Evolutionary conservation across 2,113 vertebrate species (phyloP), one percentile per base, ranked within the genome.

Genomic region (Prunella fulvescens): DNA sequence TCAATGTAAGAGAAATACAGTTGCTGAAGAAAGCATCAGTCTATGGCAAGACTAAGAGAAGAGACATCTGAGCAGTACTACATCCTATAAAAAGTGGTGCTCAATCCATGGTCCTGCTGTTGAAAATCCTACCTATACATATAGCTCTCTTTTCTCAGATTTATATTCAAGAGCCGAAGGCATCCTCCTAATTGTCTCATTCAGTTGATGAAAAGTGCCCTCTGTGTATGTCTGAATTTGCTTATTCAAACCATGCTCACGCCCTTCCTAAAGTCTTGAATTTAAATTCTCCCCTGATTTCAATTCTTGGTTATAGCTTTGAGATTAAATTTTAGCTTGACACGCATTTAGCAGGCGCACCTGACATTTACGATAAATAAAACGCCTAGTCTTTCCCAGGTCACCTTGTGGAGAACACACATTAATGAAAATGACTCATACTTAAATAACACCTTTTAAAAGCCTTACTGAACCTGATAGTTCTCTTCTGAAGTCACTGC

Each of bases 311-410:
- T 64, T 95, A 93, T 76, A 85, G 19, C 37, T 81, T 45, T 85
- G 86, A 93, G 57, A 71, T 87, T 87, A 92, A 82, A 84, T 79
- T 92, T 54, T 57, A 72, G 28, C 50, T 85, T 87, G 77, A 79
- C 60, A 19, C 77, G 66, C 74, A 62, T 56, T 92, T 88, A 91
- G 29, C 64, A 78, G 78, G 44, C 0, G 0, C 11, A 16, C 19
- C 83, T 89, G 86, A 81, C 78, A 92, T 84, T 92, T 91, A 72
- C 40, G 25, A 81, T 81, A 89, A 93, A 91, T 57, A 92, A 57
- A 91, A 26, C 3, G 3, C 15, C 37, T 45, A 40, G 77, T 72
- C 57, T 87, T 89, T 69, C 45, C 18, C 47, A 54, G 61, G 73
- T 85, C 23, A 10, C 62, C 70, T 87, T 93, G 48, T 39, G 89